Evolutionary conservation across 2,113 vertebrate species (phyloP).

Genomic region (Trichomycterus rosablanca): DNA sequence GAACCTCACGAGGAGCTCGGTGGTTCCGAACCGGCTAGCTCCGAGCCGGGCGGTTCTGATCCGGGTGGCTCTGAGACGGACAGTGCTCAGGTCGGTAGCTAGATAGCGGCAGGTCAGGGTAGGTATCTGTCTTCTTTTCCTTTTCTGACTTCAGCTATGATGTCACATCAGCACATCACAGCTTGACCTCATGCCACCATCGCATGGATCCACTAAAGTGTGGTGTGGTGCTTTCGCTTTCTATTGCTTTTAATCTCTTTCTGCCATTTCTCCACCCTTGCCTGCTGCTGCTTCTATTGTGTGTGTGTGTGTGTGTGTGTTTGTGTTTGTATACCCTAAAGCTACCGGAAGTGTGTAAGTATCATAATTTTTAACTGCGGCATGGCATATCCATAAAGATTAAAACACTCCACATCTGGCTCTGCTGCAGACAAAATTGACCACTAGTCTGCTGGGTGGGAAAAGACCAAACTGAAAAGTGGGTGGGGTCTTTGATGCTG

Average conservation of each 20-base stretch:
- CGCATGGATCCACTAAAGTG: constrained; percentile 31
- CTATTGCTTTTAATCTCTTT: constrained; percentile 16
- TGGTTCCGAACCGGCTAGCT: constrained; percentile 85
- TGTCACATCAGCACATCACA: constrained; percentile 29
- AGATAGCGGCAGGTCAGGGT: constrained; percentile 93
- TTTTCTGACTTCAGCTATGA: constrained; percentile 39
- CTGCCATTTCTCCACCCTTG: constrained; percentile 33
- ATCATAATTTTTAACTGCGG: constrained; percentile 21
- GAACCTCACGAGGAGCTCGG: constrained; percentile 85
- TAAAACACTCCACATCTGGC: constrained; percentile 22
- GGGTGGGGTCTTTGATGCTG: too few relatives aligned
- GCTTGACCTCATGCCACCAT: constrained; percentile 21
- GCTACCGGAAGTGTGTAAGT: constrained; percentile 16
- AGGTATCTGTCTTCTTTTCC: constrained; percentile 83
- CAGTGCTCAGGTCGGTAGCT: constrained; percentile 98
- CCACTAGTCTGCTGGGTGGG: too few relatives aligned
- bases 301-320: too few relatives aligned
- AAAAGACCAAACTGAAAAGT: too few relatives aligned
- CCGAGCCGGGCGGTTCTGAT: constrained; percentile 91
- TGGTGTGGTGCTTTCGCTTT: constrained; percentile 39
- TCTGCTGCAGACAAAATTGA: too few relatives aligned
- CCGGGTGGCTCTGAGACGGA: constrained; percentile 82
- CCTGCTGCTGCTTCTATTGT: too few relatives aligned
- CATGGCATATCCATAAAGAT: constrained; percentile 38
- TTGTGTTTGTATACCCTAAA: too few relatives aligned